These are phyloP conservation scores for Corythoichthys haematopterus DNA, from an alignment of 2,113 vertebrate genomes.

Conservation along the genomic window DNA sequence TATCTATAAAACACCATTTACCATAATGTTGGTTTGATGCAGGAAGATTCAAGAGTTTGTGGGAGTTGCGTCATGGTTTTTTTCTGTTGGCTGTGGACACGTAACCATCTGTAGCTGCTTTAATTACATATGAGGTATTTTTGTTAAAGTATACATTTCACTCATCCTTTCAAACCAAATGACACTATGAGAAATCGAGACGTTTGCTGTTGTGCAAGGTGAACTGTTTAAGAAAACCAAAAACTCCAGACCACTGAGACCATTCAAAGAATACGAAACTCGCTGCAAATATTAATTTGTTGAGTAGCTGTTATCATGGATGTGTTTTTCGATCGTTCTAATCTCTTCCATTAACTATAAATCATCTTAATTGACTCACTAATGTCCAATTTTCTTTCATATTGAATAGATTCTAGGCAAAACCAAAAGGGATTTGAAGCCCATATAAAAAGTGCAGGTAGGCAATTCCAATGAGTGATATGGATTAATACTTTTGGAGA, in stretches of 20 bases:
- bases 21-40: background rate
- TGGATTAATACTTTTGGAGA: constrained; percentile 46
- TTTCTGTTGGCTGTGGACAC: background rate
- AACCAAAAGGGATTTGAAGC: constrained; percentile 29
- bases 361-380: constrained; percentile 24
- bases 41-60: background rate
- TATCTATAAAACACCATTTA: background rate
- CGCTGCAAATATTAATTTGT: constrained; percentile 32
- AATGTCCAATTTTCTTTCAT: constrained; percentile 20
- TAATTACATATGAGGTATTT: background rate
- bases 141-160: background rate
- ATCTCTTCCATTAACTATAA: background rate
- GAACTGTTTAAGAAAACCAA: constrained; percentile 28
- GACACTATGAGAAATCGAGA: background rate
- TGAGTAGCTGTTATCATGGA: no score
- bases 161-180: background rate
- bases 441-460: constrained; percentile 23
- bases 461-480: constrained; percentile 42
- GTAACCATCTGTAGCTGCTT: background rate
- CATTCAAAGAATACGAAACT: constrained; percentile 46
- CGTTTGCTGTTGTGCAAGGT: constrained; percentile 10
- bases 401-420: constrained; percentile 23
- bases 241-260: constrained; percentile 24
- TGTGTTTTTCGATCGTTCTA: background rate
- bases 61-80: constrained; percentile 1